Base-by-base conservation (phyloP, 2,888 invertebrate genomes). In the Congeria kusceri region DNA sequence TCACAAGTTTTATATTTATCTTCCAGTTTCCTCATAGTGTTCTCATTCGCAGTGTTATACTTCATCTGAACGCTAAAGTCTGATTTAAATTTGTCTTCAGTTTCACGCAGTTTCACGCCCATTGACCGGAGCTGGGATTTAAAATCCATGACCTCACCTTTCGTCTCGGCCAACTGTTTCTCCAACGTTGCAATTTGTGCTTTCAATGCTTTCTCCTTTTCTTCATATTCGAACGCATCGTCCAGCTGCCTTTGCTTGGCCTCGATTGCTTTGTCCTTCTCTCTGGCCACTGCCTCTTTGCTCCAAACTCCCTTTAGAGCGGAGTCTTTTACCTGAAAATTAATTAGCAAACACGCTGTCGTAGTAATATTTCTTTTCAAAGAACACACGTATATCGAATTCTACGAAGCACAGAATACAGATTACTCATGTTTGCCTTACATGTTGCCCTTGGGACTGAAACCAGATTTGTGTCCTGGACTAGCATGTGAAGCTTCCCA, bases 201-300 rank as follows among this genome's bases (percentile, higher is more conserved):
- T 13, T 83, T 69, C 64, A 82, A 84, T 46, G 75, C 75, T 59
- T 81, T 86, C 44, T 83, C 77, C 32, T 87, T 84, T 44, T 84
- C 84, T 65, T 88, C 87, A 61, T 84, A 87, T 32, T 84, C 78
- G 59, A 87, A 85, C 11, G 86, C 79, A 63, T 89, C 87, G 61
- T 89, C 89, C 5, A 91, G 70, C 59, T 89, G 90, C 61, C 80
- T 74, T 58, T 87, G 85, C 64, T 88, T 88, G n/a, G 88, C 88
- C n/a, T 87, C 84, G n/a, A 90, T 73, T 0, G 88, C 88, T 66
- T 90, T 91, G 72, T 91, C 89, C 62, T 90, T 91, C 65, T 86
- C 87, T 57, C 84, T 72, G 4, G 83, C 77, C 13, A 72, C 73
- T 3, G 80, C 73, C 20, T 85, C 85, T 59, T 86, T 82, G 61